Base-by-base conservation (phyloP, 1,140 invertebrate genomes). In the Neocloeon triangulifer region DNA sequence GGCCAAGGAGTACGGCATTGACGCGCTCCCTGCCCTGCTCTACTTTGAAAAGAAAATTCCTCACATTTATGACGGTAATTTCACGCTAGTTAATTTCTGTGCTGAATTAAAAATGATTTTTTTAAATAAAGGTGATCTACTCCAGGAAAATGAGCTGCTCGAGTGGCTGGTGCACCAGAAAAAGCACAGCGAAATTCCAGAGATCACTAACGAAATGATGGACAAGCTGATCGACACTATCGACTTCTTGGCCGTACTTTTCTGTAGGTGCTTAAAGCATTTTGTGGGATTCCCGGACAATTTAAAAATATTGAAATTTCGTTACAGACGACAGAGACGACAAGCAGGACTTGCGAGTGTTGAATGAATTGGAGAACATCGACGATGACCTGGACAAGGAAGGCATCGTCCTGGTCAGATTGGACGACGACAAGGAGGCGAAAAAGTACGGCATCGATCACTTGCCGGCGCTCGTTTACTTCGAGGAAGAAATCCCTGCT, bases 201-300 rank as follows among this genome's bases (percentile, higher is more conserved):
- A 85, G 52, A 70, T 92, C 13, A 88, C 84, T 10, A 78, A 86
- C 51, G 80, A 89, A 61, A 91, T 91, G 76, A 73, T 89, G 59
- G 80, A 89, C 41, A 76, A 78, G 46, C 57, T 92, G n/a, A 74
- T 89, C 35, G 77, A 81, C 37, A 70, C 56, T 19, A 67, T 73
- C 21, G 62, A 69, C 21, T 80, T 69, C 49, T 58, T 86, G 32
- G 81, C 79, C 31, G 82, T 86, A 41, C 62, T 84, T 38, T 84
- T 84, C 47, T 84, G 77, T 82, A 60, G 73, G 75, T 59, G 41
- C 25, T 36, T 32, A 32, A 32, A 38, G 32, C 18, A 13, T 21
- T 23, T 38, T 29, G 34, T 21, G 18, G 6, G 18, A 30, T 22
- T 31, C 9, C 1, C 40, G 18, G 28, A 30, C 25, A 4, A n/a